A percentile compares a stretch with the other conserved stretches of the same genome.
phyloP scores from a whole-genome alignment of 1,140 invertebrate species.

The Cyclargus thomasi region DNA sequence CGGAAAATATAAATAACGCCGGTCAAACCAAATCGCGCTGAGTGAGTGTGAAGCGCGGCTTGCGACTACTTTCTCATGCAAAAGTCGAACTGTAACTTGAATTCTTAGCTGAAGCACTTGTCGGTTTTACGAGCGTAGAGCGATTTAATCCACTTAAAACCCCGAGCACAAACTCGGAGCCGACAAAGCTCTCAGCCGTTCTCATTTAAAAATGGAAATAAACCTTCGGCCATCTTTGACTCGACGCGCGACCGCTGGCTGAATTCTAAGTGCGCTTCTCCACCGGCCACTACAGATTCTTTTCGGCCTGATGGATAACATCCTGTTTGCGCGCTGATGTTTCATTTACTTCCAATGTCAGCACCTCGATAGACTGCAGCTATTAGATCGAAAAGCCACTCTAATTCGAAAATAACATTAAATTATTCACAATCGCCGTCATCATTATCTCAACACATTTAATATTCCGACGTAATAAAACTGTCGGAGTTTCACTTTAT shows the following conservation, averaged over 20 bases:
- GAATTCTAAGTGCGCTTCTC: constrained; percentile 68
- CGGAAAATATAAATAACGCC: constrained; percentile 47
- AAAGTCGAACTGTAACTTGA: constrained; percentile 74
- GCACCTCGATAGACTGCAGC: neutral
- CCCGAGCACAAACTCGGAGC: constrained; percentile 70
- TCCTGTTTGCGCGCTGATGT: constrained; percentile 31
- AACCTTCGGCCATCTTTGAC: constrained; percentile 71
- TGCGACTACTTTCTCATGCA: constrained; percentile 70
- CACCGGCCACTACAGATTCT: constrained; percentile 48
- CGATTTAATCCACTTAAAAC: constrained; percentile 76
- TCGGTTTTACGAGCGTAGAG: constrained; percentile 74
- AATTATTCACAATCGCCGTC: neutral
- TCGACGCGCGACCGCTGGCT: constrained; percentile 60
- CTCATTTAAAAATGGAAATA: constrained; percentile 75
- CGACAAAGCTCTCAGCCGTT: constrained; percentile 74
- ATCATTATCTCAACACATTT: neutral
- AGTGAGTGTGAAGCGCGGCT: constrained; percentile 57
- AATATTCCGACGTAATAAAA: neutral
- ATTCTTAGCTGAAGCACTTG: constrained; percentile 73
- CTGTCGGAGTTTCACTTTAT: neutral
- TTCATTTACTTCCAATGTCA: constrained; percentile 24
- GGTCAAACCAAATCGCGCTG: constrained; percentile 51
- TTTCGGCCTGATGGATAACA: constrained; percentile 56
- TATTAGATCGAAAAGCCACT: neutral
- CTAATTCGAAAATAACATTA: neutral